phyloP scores from a whole-genome alignment of 2,888 invertebrate genomes.

The Mythimna lalbum region DNA sequence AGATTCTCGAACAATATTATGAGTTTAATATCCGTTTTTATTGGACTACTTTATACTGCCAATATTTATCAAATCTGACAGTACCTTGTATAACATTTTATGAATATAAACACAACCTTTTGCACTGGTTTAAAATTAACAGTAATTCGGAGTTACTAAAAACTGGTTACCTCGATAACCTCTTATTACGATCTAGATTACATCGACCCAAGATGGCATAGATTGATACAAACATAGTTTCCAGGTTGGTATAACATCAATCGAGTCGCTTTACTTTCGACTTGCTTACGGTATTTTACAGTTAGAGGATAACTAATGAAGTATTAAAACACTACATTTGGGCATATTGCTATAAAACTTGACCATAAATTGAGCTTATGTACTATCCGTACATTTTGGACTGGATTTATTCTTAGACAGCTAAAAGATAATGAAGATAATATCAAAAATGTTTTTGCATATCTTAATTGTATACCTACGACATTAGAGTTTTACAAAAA shows the following conservation, averaged over 20 bases:
- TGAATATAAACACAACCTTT: constrained; percentile 5
- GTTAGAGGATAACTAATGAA: constrained; percentile 36
- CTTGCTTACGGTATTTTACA: constrained; percentile 54
- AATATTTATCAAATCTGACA: constrained; percentile 8
- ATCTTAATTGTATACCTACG: neutral
- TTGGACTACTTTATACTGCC: neutral
- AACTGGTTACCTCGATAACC: constrained; percentile 12
- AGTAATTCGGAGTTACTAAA: constrained; percentile 18
- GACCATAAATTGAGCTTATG: constrained; percentile 24
- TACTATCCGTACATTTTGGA: neutral
- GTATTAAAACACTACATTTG: constrained; percentile 35
- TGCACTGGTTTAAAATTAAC: constrained; percentile 3
- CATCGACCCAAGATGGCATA: constrained; percentile 46
- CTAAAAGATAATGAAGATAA: neutral
- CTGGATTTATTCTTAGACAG: constrained; percentile 18
- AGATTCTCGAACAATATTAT: neutral
- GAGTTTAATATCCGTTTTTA: neutral
- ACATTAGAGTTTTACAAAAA: too few species aligned
- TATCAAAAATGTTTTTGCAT: neutral
- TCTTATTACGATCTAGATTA: constrained; percentile 33
- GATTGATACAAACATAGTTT: constrained; percentile 49
- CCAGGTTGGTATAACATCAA: constrained; percentile 34
- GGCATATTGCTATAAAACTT: constrained; percentile 30
- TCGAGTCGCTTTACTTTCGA: constrained; percentile 48
- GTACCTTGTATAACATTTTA: neutral